A percentile compares a stretch with the other conserved stretches of the same genome.
These are phyloP conservation scores for Beaufortia kweichowensis DNA, from an alignment of 2,113 vertebrate genomes.

Conservation along the genomic window DNA sequence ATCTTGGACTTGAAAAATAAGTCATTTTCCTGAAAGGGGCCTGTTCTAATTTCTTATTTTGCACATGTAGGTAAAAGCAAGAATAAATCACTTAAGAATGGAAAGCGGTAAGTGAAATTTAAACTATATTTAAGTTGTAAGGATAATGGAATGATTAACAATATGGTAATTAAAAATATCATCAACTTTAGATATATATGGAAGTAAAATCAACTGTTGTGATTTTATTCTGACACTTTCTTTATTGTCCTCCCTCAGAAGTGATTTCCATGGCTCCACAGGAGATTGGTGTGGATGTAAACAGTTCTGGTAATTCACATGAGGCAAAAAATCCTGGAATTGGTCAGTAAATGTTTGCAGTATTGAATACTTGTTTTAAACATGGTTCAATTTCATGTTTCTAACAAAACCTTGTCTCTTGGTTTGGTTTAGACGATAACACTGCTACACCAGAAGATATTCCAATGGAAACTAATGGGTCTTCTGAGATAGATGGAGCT, in stretches of 20 bases:
- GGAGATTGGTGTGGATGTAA: constrained; percentile 10
- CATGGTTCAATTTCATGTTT: background rate
- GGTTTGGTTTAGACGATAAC: background rate
- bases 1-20: background rate
- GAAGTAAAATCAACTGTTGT: background rate
- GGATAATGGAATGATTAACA: too few relatives aligned
- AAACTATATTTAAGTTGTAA: too few relatives aligned
- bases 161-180: background rate
- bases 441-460: background rate
- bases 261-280: constrained; percentile 12
- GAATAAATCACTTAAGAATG: constrained; percentile 62
- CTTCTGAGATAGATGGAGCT: background rate
- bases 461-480: constrained; percentile 36
- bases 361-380: background rate
- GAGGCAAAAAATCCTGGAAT: background rate
- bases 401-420: background rate
- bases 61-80: constrained; percentile 65
- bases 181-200: background rate
- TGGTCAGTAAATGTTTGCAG: constrained; percentile 10
- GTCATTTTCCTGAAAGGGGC: too few relatives aligned
- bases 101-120: constrained; percentile 64
- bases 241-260: constrained; percentile 10
- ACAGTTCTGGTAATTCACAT: constrained; percentile 22
- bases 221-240: background rate
- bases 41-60: background rate